Percentiles rank a stretch among this genome's conserved stretches.
phyloP scores from a whole-genome alignment of 2,113 vertebrate species.

The Hypanus sabinus region DNA sequence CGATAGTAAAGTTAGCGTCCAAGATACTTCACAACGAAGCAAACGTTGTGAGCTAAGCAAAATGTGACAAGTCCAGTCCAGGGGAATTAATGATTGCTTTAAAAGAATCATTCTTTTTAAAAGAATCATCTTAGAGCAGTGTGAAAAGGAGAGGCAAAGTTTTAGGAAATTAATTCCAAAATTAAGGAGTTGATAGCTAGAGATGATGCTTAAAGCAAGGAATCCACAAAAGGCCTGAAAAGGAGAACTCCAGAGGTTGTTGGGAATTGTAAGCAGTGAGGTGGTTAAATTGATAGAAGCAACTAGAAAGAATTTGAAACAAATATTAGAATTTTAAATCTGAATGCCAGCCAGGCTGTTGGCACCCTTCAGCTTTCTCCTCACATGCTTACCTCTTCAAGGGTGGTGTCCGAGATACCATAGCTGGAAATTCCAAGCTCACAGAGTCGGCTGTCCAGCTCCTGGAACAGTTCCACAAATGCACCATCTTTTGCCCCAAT shows the following conservation, averaged over 20 bases:
- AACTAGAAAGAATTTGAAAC: not conserved
- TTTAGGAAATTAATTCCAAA: not conserved
- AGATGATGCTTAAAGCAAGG: not conserved
- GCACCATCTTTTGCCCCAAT: slow-evolving; percentile 60
- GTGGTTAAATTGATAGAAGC: not conserved
- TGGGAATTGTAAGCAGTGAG: not conserved
- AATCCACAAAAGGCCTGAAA: not conserved
- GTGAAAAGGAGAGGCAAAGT: not conserved
- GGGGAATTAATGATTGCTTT: not conserved
- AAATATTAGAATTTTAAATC: not conserved
- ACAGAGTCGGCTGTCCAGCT: slow-evolving; percentile 61
- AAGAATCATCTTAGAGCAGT: not conserved
- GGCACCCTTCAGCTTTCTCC: not conserved
- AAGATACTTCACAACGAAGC: not conserved
- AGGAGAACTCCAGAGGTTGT: not conserved
- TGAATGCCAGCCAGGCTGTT: not conserved
- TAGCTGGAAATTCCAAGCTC: slow-evolving; percentile 71
- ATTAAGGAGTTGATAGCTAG: not conserved
- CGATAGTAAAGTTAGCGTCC: not conserved
- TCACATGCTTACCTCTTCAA: slow-evolving; percentile 68
- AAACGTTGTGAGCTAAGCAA: not conserved
- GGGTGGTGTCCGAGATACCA: slow-evolving; percentile 72
- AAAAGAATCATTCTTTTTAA: not conserved
- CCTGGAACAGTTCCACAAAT: slow-evolving; percentile 60
- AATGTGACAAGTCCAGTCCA: not conserved